A percentile compares a stretch with the other conserved stretches of the same genome.
Evolutionary conservation across 2,888 invertebrate species (phyloP).

Genomic region (Bombyx huttoni): DNA sequence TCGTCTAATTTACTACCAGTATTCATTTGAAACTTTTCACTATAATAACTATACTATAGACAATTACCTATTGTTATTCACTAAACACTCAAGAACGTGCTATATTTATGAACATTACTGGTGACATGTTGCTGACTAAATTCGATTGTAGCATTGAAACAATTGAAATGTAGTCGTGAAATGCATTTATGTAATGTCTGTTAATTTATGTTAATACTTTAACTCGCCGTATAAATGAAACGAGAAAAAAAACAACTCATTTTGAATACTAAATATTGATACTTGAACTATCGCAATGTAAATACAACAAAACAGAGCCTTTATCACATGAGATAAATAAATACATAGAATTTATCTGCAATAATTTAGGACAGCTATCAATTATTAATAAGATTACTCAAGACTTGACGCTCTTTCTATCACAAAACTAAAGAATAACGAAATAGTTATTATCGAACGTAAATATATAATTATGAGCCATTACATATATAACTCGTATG

Average conservation of each 20-base stretch:
- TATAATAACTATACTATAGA: too few relatives aligned
- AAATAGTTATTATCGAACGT: not conserved
- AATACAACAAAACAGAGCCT: not conserved
- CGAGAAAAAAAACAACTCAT: not conserved
- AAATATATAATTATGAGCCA: not conserved
- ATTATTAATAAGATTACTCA: constrained; percentile 6
- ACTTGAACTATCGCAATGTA: not conserved
- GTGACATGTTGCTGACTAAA: not conserved
- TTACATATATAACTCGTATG: not conserved
- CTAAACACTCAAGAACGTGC: not conserved
- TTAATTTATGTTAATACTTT: not conserved
- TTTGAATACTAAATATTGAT: not conserved
- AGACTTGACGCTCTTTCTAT: constrained; percentile 4
- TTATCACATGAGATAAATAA: not conserved
- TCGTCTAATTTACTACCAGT: too few relatives aligned
- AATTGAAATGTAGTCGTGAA: not conserved
- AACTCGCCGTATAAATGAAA: not conserved
- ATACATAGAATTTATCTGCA: constrained; percentile 2
- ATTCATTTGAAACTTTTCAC: too few relatives aligned
- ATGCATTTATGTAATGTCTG: not conserved
- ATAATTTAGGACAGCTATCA: constrained; percentile 1
- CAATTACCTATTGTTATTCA: not conserved
- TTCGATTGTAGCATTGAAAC: not conserved
- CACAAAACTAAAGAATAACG: constrained; percentile 23
- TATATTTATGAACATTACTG: not conserved